Conservation (phyloP, 2,797 vertebrate species). For the Sarcoramphus papa region DNA sequence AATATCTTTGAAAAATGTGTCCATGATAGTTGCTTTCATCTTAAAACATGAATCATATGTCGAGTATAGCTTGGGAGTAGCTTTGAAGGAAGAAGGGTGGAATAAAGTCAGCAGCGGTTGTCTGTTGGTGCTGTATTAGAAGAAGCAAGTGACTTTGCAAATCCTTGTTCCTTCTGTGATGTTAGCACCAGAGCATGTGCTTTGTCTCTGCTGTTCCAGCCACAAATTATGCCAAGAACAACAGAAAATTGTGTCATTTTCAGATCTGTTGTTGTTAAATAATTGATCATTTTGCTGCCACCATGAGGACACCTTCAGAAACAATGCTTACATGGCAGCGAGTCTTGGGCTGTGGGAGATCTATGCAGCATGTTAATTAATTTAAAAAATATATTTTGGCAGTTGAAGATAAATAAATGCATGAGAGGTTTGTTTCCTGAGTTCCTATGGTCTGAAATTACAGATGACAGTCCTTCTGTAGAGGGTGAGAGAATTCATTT, state of each 20-base stretch:
- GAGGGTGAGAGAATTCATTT: constrained; percentile 33
- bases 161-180: background rate
- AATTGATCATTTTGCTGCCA: constrained; percentile 53
- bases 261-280: background rate
- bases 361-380: constrained; percentile 20
- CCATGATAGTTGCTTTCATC: background rate
- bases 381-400: constrained; percentile 21
- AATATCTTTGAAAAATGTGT: background rate
- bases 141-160: background rate
- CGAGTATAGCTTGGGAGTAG: background rate
- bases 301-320: constrained; percentile 29
- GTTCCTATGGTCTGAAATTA: constrained; percentile 2
- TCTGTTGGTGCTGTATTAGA: background rate
- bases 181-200: background rate
- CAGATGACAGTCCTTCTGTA: constrained; percentile 7
- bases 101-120: background rate
- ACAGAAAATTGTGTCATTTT: background rate
- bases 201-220: background rate
- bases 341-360: background rate
- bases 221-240: background rate
- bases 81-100: background rate
- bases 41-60: background rate
- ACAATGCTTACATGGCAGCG: background rate
- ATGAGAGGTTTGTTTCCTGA: background rate
- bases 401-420: constrained; percentile 42